Evolutionary conservation across 2,888 invertebrate genomes (phyloP), one percentile per base, ranked within the genome.

Genomic region (Drosophila infuscata): DNA sequence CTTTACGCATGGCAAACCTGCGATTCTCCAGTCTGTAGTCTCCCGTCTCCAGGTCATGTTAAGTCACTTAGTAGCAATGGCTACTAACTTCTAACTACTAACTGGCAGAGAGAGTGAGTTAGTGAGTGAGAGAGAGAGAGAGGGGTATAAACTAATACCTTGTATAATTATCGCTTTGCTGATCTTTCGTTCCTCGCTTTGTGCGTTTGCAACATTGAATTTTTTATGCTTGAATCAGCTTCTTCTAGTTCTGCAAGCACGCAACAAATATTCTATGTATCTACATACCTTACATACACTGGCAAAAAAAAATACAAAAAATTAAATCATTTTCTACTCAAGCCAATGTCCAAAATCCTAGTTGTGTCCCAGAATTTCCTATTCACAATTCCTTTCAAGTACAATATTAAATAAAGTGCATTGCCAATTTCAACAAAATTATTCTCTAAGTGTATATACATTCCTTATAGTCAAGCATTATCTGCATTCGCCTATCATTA

Each of bases 1-100:
- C 91, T 91, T 91, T 90, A 91, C 91, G 91, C 91, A 91, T 91
- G 91, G 87, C 82, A 80, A 67, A 65, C 70, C 70, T 67, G 52
- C 62, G 63, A 67, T 49, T 49, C 64, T 35, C 58, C 76, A 59
- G 57, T 35, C 54, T 43, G 4, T n/a, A 12, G n/a, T 41, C 56
- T 38, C 12, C n/a, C 41, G 20, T 57, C 69, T 57, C 29, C 70
- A 64, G 85, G 85, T 87, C 82, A 87, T 83, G 85, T 83, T 83
- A 75, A 88, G 87, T 83, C 83, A 88, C 79, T 76, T 79, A 76
- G 80, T 79, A 76, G 80, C 71, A 80, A 60, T 60, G 68, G 62
- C 78, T 71, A 75, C 78, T 76, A 72, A 81, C 74, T 76, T 64
- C 74, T 9, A 53, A 15, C 20, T 52, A 49, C 29, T n/a, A 35